Evolutionary conservation across 2,113 vertebrate species (phyloP).

Genomic region (Romanogobio albipinnatus): DNA sequence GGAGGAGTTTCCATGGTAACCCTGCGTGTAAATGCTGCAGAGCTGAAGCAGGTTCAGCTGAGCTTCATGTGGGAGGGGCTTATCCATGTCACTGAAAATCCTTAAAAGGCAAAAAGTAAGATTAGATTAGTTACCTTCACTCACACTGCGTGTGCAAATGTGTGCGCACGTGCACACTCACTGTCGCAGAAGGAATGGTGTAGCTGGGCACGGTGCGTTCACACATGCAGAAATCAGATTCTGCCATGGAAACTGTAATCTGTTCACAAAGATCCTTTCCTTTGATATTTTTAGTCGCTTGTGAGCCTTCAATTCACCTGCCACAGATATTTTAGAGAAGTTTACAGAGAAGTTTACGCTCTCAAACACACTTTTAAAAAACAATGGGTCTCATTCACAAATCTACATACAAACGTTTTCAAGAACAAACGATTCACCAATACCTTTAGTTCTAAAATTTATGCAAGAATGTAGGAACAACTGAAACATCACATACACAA

Average conservation of each 20-base stretch:
- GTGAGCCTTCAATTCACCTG: slow-evolving; percentile 70
- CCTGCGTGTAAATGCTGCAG: slow-evolving; percentile 89
- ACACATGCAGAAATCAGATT: slow-evolving; percentile 85
- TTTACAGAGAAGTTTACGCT: neutral
- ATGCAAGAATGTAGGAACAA: neutral
- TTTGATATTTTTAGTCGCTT: slow-evolving; percentile 72
- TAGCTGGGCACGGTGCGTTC: slow-evolving; percentile 85
- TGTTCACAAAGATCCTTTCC: slow-evolving; percentile 79
- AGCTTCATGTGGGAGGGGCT: slow-evolving; percentile 79
- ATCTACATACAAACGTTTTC: neutral
- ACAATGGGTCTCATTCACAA: neutral
- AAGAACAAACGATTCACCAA: neutral
- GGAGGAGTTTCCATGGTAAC: slow-evolving; percentile 37
- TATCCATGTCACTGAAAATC: slow-evolving; percentile 87
- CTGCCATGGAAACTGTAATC: slow-evolving; percentile 83
- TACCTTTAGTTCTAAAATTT: neutral
- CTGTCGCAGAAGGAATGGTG: slow-evolving; percentile 84
- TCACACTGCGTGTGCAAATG: neutral
- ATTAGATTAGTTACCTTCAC: neutral
- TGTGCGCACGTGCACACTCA: slow-evolving; percentile 73
- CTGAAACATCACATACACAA: no score
- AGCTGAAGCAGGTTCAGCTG: slow-evolving; percentile 84
- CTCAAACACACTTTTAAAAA: neutral
- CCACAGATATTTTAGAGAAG: neutral
- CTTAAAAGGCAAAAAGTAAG: slow-evolving; percentile 60